Evolutionary conservation across 2,888 invertebrate species (phyloP), one percentile per base, ranked within the genome.

Genomic region (Pherbina coryleti): DNA sequence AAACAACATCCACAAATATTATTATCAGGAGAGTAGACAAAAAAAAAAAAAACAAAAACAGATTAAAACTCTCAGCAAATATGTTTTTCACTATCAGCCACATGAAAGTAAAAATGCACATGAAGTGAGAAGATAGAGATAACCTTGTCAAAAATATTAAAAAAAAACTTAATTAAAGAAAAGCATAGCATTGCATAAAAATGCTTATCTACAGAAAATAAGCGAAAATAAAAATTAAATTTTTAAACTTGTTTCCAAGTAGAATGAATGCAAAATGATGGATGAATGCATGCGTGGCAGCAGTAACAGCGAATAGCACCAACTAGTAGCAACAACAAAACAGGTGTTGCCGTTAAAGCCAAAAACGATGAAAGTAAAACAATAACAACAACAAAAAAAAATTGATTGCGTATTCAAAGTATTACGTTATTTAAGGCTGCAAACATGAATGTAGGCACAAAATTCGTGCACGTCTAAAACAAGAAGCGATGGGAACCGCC

Each of bases 251-350:
- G 73, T 73, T 77, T 37, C 72, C 55, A 77, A 57, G 60, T 44
- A 37, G 51, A 49, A 25, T 71, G 51, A 49, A 25, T 71, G 66
- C 71, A 76, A 60, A 69, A 9, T 55, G 17, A 62, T 31, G 28
- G 28, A 49, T 49, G 49, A 17, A 57, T 77, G 77, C 72, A 73
- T 72, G 77, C 77, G 77, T 77, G 77, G 77, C 77, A 73, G 37
- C 34, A 19, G 34, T 7, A 62, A n/a, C 3, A 31, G n/a, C 31
- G 37, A 62, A n/a, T 5, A 31, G n/a, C 31, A 66, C 3, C 22
- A 57, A 25, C 11, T n/a, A n/a, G n/a, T n/a, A 57, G 62, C 51
- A 34, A 44, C 49, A 19, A 74, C 28, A 8, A n/a, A 57, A n/a
- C 51, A 31, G 55, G 37, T 67, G 67, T 49, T 44, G 49, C 14